Evolutionary conservation across 2,113 vertebrate genomes (phyloP).

Genomic region (Protobothrops mucrosquamatus): DNA sequence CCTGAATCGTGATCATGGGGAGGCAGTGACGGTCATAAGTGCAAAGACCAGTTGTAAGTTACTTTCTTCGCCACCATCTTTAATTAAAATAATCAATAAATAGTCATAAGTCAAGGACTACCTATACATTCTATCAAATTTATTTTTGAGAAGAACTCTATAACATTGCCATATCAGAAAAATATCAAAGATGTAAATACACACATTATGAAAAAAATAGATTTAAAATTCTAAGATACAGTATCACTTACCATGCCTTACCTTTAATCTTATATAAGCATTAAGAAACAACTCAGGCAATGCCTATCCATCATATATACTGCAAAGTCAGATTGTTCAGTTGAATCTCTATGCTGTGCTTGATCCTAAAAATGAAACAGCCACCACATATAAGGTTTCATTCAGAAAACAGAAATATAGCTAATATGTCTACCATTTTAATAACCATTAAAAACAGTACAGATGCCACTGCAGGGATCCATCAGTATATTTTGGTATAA

Average conservation of each 20-base stretch:
- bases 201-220: not conserved
- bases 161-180: not conserved
- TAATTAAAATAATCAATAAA: not conserved
- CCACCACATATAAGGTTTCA: conserved; percentile 52
- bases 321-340: conserved; percentile 60
- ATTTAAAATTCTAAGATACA: conserved; percentile 38
- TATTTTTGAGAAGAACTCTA: not conserved
- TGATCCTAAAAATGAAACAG: conserved; percentile 67
- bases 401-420: not conserved
- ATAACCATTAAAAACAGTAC: not conserved
- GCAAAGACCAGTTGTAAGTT: not conserved
- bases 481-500: not conserved
- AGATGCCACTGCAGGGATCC: not conserved
- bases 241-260: conserved; percentile 48
- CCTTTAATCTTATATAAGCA: conserved; percentile 66
- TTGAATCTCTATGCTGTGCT: conserved; percentile 61
- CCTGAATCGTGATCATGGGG: not conserved
- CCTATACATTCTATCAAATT: not conserved
- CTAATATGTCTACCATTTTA: not conserved
- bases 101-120: not conserved
- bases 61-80: not conserved
- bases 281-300: conserved; percentile 59
- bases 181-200: not conserved
- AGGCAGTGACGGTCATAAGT: not conserved
- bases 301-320: conserved; percentile 70